Percentiles rank a stretch among this genome's conserved stretches.
Conservation (phyloP, 2,113 vertebrate species). For the Polyodon spathula region DNA sequence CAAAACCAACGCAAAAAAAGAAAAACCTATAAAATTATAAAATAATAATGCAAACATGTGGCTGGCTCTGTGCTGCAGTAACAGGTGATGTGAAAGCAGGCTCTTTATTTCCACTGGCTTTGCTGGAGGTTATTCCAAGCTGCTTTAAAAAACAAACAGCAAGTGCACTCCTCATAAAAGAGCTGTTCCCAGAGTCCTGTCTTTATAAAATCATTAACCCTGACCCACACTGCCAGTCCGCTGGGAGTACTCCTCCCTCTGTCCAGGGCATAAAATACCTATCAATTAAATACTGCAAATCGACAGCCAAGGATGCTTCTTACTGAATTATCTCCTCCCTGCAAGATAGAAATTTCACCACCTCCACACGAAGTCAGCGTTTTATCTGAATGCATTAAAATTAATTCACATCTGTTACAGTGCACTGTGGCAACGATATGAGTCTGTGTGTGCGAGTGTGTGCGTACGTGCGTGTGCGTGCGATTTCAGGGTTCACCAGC, state of each 20-base stretch:
- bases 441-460: not conserved
- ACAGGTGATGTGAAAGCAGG: no score
- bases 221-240: not conserved
- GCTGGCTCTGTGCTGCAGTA: no score
- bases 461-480: not conserved
- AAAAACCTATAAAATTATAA: no score
- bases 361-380: not conserved
- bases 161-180: no score
- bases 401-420: not conserved
- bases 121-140: no score
- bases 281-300: not conserved
- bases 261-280: not conserved
- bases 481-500: no score
- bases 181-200: no score
- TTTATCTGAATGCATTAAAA: not conserved
- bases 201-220: no score
- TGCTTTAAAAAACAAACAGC: no score
- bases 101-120: no score
- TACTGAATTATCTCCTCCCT: not conserved
- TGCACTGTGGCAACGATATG: not conserved
- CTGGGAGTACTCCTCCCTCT: not conserved
- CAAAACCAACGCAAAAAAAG: no score
- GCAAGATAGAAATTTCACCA: not conserved
- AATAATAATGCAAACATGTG: no score
- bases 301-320: not conserved